Percentiles rank a stretch among this genome's conserved stretches.
phyloP scores from a whole-genome alignment of 2,113 vertebrate species.

The Nesogale talazaci region DNA sequence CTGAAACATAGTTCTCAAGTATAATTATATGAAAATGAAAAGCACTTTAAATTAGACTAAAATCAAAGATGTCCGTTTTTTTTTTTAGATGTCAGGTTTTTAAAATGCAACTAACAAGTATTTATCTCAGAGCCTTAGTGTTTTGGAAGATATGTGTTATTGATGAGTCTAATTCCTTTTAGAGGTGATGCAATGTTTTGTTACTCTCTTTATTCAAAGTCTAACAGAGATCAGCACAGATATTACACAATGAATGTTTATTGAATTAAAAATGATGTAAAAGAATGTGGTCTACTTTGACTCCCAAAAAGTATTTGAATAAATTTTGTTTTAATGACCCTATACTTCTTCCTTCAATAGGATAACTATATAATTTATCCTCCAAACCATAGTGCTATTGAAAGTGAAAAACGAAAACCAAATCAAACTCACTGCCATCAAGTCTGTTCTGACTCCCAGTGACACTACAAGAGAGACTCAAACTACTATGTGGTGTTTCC shows the following conservation, averaged over 20 bases:
- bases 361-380: neutral
- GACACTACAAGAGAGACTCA: too few relatives aligned
- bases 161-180: neutral
- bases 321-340: neutral
- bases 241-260: too few relatives aligned
- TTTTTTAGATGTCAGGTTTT: too few relatives aligned
- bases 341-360: neutral
- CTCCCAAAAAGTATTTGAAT: neutral
- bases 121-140: neutral
- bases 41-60: neutral
- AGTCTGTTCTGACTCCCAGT: too few relatives aligned
- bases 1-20: neutral
- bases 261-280: too few relatives aligned
- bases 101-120: neutral
- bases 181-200: neutral
- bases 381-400: neutral
- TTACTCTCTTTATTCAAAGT: neutral
- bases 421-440: too few relatives aligned
- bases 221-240: neutral
- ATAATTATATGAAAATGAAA: neutral
- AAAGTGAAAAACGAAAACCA: neutral
- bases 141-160: neutral
- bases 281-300: neutral
- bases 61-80: neutral
- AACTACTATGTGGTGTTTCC: too few relatives aligned